Conservation (phyloP, 1,140 invertebrate genomes). For the Brachionus manjavacas region DNA sequence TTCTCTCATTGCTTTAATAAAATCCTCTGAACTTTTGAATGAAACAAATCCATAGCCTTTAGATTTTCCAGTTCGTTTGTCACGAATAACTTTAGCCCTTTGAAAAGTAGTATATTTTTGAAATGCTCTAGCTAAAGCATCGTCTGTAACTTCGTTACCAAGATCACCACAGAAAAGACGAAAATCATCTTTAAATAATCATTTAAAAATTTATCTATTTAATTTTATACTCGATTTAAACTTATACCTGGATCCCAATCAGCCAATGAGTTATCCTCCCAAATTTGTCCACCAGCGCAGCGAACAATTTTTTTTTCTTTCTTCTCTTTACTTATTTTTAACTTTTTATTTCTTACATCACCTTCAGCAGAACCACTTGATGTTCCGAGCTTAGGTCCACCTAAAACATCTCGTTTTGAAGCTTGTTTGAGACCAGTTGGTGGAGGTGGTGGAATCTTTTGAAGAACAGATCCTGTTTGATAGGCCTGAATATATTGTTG, state of each 20-base stretch:
- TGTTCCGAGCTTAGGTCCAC: not conserved
- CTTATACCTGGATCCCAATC: slow-evolving; percentile 83
- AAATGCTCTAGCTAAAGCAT: slow-evolving; percentile 85
- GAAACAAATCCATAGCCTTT: slow-evolving; percentile 99
- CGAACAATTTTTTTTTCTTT: slow-evolving; percentile 74
- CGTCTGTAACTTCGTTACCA: slow-evolving; percentile 97
- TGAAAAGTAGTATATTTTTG: slow-evolving; percentile 89
- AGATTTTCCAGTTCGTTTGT: slow-evolving; percentile 93
- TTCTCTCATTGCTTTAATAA: slow-evolving; percentile 95
- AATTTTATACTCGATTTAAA: too few relatives aligned
- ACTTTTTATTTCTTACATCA: not conserved
- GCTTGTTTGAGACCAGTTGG: not conserved
- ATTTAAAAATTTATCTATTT: too few relatives aligned
- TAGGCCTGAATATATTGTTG: not conserved
- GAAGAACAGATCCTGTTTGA: not conserved
- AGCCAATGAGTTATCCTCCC: slow-evolving; percentile 82
- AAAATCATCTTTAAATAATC: slow-evolving; percentile 74
- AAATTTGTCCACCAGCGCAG: slow-evolving; percentile 81
- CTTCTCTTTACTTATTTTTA: slow-evolving; percentile 48
- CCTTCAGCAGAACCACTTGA: not conserved
- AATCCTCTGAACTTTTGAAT: slow-evolving; percentile 94
- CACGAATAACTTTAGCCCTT: slow-evolving; percentile 87
- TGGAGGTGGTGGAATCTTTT: not conserved
- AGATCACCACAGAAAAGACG: slow-evolving; percentile 97
- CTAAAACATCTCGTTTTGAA: not conserved